Conservation (phyloP, 35 echinoderm and acorn worm species). For the Chiridota heheva region DNA sequence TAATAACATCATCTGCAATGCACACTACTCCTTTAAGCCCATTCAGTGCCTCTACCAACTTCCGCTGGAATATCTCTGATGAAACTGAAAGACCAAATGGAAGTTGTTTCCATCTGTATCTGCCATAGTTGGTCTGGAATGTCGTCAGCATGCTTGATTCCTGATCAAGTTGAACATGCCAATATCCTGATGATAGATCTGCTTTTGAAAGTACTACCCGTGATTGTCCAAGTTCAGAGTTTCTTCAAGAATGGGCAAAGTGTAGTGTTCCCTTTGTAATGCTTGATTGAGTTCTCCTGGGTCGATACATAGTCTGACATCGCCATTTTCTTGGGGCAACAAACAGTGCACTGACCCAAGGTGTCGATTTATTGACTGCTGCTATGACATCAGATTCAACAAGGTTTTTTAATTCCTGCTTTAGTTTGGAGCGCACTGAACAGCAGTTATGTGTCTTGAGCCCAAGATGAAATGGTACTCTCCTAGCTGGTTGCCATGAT, state of each 20-base stretch:
- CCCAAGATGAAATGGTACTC: constrained; percentile 37
- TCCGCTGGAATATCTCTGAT: constrained; percentile 67
- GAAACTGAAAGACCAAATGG: constrained; percentile 74
- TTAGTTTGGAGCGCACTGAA: constrained; percentile 1
- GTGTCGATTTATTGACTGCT: constrained; percentile 27
- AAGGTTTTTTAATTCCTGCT: constrained; percentile 35
- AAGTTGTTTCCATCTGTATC: constrained; percentile 64
- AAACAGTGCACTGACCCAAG: constrained; percentile 29
- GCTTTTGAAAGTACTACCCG: constrained; percentile 43
- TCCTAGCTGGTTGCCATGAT: too few relatives aligned
- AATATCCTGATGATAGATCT: constrained; percentile 53
- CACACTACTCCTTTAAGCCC: constrained; percentile 48
- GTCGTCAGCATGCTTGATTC: constrained; percentile 65
- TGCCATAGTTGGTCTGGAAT: constrained; percentile 52
- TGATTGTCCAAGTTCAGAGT: constrained; percentile 33
- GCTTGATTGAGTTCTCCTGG: constrained; percentile 30
- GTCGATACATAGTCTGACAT: constrained; percentile 38
- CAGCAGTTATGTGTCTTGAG: too few relatives aligned
- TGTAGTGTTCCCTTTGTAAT: constrained; percentile 20
- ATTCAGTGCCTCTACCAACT: constrained; percentile 44
- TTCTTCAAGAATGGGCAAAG: constrained; percentile 21
- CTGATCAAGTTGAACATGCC: constrained; percentile 56
- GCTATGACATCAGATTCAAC: constrained; percentile 10
- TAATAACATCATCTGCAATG: constrained; percentile 59
- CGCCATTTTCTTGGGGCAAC: constrained; percentile 15